Percentiles rank a stretch among this genome's conserved stretches.
Conservation (phyloP, 92 coral and sea anemone species). For the Actinernus sp. region DNA sequence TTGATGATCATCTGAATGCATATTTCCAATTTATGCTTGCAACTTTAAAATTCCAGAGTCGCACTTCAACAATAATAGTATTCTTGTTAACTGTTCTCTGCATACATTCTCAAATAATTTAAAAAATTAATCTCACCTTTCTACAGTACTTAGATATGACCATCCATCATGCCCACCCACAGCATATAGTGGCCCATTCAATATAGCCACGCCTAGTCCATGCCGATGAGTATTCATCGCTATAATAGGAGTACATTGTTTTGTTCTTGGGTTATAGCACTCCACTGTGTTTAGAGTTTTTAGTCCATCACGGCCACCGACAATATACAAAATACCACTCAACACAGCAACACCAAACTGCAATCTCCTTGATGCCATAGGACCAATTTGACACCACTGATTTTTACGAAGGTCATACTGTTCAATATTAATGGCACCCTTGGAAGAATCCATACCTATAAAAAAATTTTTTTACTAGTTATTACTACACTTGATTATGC, state of each 20-base stretch:
- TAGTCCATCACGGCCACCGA: constrained; percentile 98
- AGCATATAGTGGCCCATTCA: constrained; percentile 97
- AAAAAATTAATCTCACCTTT: too few species aligned
- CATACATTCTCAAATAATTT: too few species aligned
- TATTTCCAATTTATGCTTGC: too few species aligned
- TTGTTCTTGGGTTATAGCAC: constrained; percentile 87
- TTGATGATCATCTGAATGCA: too few species aligned
- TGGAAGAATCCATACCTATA: constrained; percentile 90
- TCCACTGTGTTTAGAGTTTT: constrained; percentile 97
- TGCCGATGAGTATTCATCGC: constrained; percentile 99
- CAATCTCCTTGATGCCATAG: constrained; percentile 90
- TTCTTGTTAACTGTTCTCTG: too few species aligned
- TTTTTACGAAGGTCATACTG: constrained; percentile 86
- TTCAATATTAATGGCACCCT: constrained; percentile 97
- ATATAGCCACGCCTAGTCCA: constrained; percentile 95
- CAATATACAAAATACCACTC: constrained; percentile 73
- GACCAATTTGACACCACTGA: constrained; percentile 86
- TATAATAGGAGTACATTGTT: constrained; percentile 80
- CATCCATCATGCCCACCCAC: constrained; percentile 99
- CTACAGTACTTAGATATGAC: constrained; percentile 97
- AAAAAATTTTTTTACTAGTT: not conserved
- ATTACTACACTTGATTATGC: not conserved
- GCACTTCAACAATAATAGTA: too few species aligned
- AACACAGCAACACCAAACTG: constrained; percentile 98
- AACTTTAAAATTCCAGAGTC: too few species aligned